Conservation (phyloP, 2,888 invertebrate species). For the Synergus laeviventris region DNA sequence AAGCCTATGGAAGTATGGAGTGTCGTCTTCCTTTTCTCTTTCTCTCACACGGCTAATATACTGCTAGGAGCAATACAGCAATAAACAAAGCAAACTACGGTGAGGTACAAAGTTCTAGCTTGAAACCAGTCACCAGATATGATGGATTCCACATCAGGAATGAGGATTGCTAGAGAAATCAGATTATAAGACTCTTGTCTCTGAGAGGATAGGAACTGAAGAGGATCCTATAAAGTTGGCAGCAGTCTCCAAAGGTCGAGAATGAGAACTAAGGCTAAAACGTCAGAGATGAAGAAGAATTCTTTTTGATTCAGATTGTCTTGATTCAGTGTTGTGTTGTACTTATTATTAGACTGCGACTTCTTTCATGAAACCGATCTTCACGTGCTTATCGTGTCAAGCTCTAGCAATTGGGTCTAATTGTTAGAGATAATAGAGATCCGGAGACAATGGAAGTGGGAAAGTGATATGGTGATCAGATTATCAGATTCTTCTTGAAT, state of each 20-base stretch:
- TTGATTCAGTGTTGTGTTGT: not conserved
- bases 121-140: constrained; percentile 14
- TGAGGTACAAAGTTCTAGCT: constrained; percentile 61
- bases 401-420: constrained; percentile 28
- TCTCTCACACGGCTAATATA: constrained; percentile 41
- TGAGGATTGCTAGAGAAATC: not conserved
- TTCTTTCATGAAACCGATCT: constrained; percentile 30
- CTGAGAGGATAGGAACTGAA: not conserved
- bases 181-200: not conserved
- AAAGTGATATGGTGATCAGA: not conserved
- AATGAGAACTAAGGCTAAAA: not conserved
- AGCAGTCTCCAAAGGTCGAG: not conserved
- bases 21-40: constrained; percentile 20
- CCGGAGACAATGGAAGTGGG: not conserved
- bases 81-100: constrained; percentile 55
- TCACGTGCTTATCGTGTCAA: constrained; percentile 25
- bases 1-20: constrained; percentile 31
- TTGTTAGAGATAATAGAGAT: constrained; percentile 11
- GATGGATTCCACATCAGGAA: constrained; percentile 10
- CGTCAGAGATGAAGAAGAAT: not conserved
- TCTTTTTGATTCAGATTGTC: constrained; percentile 14
- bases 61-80: constrained; percentile 18
- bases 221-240: not conserved
- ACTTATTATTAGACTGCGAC: constrained; percentile 23
- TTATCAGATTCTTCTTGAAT: not conserved